phyloP scores from a whole-genome alignment of 2,113 vertebrate genomes.

The Podarcis raffonei region DNA sequence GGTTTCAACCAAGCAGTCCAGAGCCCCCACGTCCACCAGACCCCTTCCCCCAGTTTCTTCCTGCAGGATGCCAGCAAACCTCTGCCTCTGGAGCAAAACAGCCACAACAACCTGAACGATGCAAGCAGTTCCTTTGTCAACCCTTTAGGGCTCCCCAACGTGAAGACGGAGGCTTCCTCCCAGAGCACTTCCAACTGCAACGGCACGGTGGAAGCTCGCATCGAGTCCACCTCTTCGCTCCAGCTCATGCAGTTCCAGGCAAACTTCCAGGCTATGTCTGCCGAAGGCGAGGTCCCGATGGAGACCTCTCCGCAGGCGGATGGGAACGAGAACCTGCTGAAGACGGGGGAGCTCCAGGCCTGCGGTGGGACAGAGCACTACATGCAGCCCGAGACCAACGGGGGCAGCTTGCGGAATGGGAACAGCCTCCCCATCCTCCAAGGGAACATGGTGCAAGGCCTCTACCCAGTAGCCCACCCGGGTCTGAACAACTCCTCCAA shows the following conservation, averaged over 20 bases:
- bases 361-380: constrained; percentile 91
- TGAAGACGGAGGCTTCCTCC: constrained; percentile 90
- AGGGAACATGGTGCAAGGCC: constrained; percentile 91
- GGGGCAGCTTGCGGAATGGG: constrained; percentile 80
- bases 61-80: constrained; percentile 90
- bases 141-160: constrained; percentile 73
- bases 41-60: constrained; percentile 95
- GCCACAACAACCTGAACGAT: constrained; percentile 80
- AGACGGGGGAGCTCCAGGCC: constrained; percentile 89
- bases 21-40: constrained; percentile 93
- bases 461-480: constrained; percentile 91
- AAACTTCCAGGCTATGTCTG: constrained; percentile 85
- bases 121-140: constrained; percentile 76
- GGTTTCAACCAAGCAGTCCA: constrained; percentile 89
- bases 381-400: constrained; percentile 84
- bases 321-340: constrained; percentile 87
- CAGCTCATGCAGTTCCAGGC: constrained; percentile 98
- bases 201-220: constrained; percentile 81
- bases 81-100: constrained; percentile 76
- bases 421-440: constrained; percentile 88
- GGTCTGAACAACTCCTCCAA: constrained; percentile 79
- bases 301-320: constrained; percentile 81
- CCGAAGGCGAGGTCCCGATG: constrained; percentile 86
- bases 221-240: constrained; percentile 85
- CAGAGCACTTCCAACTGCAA: constrained; percentile 91